Percentiles rank a stretch among this genome's conserved stretches.
phyloP scores from a whole-genome alignment of 2,797 vertebrate species.

The Chiroxiphia lanceolata region DNA sequence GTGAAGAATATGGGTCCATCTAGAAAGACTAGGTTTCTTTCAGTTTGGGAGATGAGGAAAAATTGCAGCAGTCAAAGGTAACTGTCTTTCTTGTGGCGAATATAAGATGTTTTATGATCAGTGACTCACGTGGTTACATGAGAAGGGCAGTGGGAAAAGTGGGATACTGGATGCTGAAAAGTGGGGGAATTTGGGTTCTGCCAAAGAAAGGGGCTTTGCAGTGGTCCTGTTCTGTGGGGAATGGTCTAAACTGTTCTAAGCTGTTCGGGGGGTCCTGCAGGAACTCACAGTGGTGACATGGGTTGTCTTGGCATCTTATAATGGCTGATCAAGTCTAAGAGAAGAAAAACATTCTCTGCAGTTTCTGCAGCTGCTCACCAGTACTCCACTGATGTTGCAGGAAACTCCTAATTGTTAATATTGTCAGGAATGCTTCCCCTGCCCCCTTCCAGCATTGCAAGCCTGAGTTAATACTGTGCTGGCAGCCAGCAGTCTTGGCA shows the following conservation, averaged over 20 bases:
- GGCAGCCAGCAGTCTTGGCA: constrained; percentile 16
- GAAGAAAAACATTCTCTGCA: neutral
- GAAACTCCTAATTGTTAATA: constrained; percentile 11
- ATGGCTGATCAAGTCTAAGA: neutral
- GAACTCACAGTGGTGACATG: neutral
- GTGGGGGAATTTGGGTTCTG: neutral
- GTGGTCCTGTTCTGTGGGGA: neutral
- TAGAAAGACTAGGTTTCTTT: neutral
- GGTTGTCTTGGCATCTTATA: neutral
- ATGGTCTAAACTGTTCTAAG: neutral
- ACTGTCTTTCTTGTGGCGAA: neutral
- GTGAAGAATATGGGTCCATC: neutral
- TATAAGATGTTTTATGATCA: neutral
- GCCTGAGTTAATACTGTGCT: neutral
- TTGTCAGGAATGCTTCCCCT: neutral
- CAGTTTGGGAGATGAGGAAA: neutral
- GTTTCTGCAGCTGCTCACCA: neutral
- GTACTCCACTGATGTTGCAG: neutral
- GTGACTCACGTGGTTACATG: neutral
- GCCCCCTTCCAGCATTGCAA: neutral
- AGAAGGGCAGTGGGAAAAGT: neutral
- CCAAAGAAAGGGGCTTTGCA: neutral
- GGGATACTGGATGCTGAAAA: neutral
- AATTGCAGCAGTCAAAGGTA: neutral
- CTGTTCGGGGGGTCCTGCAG: neutral